Base-by-base conservation (phyloP, 1,140 invertebrate genomes). In the Drosophila neocordata region DNA sequence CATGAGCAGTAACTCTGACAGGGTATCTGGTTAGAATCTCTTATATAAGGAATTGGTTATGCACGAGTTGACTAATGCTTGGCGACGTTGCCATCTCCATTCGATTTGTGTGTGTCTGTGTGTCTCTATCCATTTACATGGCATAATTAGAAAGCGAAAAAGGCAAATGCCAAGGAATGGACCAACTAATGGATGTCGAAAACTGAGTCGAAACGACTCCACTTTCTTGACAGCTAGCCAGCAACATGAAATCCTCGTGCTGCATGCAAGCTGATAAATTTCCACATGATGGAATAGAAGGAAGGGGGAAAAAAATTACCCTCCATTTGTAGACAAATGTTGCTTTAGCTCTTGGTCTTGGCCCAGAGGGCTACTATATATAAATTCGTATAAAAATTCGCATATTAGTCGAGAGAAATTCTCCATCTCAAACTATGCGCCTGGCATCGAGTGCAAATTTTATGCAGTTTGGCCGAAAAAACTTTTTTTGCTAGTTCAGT, bases 311-410 rank as follows among this genome's bases (percentile, higher is more conserved):
- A 48, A 48, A 48, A 48, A 48, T 48, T 72, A 18, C 53, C 71
- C 38, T 1, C 48, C 35, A 65, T 51, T 53, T 38, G 15, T 61
- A 52, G 56, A 48, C 74, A 70, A 77, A 69, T 65, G 31, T 48
- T 13, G 9, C 41, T 48, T 6, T 31, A 6, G 15, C 7, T 15
- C 3, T 8, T 18, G 15, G 41, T 41, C 27, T n/a, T 18, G 48
- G 24, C 48, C 48, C 12, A 2, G 41, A 18, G 41, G 27, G 27
- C 27, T 31, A 31, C 34, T 24, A 24, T 27, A 68, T 77, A 85
- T 85, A 81, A 87, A 85, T 85, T 75, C 65, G 74, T 78, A 87
- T 87, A 85, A 82, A 85, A 85, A 87, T 87, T 82, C 78, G 74
- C 82, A 87, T 75, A 82, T 87, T 85, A 75, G 67, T 65, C 62